Percentiles rank a stretch among this genome's conserved stretches.
Evolutionary conservation across 2,888 invertebrate genomes (phyloP).

Genomic region (Stegophylla sp.): DNA sequence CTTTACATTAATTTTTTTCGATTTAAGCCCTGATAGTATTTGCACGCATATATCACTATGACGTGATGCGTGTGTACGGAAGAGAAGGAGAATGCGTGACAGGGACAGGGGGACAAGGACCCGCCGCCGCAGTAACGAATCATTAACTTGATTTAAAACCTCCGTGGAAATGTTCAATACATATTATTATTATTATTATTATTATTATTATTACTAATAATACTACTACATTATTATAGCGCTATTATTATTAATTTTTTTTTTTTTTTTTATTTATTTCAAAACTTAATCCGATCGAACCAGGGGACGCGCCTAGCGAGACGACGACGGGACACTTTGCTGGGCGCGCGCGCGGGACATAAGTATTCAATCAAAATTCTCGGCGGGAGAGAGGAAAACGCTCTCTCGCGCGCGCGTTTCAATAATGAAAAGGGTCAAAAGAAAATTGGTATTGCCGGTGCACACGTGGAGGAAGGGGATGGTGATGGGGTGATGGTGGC

Average conservation of each 20-base stretch:
- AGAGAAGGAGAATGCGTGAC: not conserved
- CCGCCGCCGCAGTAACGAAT: slow-evolving; percentile 38
- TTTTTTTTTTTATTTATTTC: slow-evolving; percentile 4
- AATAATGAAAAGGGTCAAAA: slow-evolving; percentile 59
- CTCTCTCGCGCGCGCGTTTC: slow-evolving; percentile 54
- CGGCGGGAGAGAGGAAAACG: slow-evolving; percentile 50
- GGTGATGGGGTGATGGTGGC: not conserved
- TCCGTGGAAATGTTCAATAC: slow-evolving; percentile 20
- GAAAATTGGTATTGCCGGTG: slow-evolving; percentile 53
- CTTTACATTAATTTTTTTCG: too few species aligned
- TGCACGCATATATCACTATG: not conserved
- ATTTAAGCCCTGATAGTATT: too few species aligned
- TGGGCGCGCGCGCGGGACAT: slow-evolving; percentile 7
- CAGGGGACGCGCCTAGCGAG: not conserved
- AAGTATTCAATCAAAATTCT: slow-evolving; percentile 59
- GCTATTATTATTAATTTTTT: slow-evolving; percentile 19
- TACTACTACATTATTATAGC: too few species aligned
- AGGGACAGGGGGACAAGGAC: not conserved
- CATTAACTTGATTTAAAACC: slow-evolving; percentile 56
- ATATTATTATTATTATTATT: not conserved
- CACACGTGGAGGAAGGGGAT: not conserved
- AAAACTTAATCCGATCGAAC: slow-evolving; percentile 50
- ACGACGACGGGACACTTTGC: not conserved
- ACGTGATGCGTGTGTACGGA: not conserved
- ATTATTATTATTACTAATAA: slow-evolving; percentile 10